Evolutionary conservation across 2,113 vertebrate genomes (phyloP), one percentile per base, ranked within the genome.

Genomic region (Cheilinus undulatus): DNA sequence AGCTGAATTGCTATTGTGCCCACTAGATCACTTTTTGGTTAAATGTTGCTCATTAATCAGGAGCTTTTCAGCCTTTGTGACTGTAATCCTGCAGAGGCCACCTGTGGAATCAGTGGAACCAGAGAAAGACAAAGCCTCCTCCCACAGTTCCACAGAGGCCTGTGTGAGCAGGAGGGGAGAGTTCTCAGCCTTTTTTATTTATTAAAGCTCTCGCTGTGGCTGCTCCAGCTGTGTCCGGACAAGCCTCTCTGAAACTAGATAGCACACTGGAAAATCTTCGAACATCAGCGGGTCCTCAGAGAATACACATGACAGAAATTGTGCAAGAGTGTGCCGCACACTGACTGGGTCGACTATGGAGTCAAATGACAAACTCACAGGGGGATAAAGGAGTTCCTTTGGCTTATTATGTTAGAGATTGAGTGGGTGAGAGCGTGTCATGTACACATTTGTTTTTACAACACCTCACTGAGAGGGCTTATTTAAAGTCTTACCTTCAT

Each of bases 181-280:
- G 14, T 14, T 9, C 3, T 53, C 3, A 27, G 36, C 14, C 11
- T 58, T 11, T n/a, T 40, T 40, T 13, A 40, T 13, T 40, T 40
- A 40, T 14, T 40, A 40, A 13, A 40, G 36, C 36, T 40, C 36
- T 40, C 36, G 9, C 36, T 46, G 20, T 13, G 52, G 57, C 74
- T 26, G 57, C 27, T 23, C 26, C 45, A 50, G 45, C 65, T 53
- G 48, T 38, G 61, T 59, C 71, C 64, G 56, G 49, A 49, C 58
- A 71, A 75, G 71, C 13, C 52, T 26, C 40, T 60, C 10, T 73
- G 48, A 46, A 84, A 67, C 49, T 11, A 51, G 57, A 78, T 38
- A 65, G 38, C 27, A 22, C 27, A 17, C 9, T 32, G 23, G 30
- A 36, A 43, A 53, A 36, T 27, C 60, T n/a, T 62, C 17, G 50